Base-by-base conservation (phyloP, 2,888 invertebrate species). In the Oegoconia quadripuncta region DNA sequence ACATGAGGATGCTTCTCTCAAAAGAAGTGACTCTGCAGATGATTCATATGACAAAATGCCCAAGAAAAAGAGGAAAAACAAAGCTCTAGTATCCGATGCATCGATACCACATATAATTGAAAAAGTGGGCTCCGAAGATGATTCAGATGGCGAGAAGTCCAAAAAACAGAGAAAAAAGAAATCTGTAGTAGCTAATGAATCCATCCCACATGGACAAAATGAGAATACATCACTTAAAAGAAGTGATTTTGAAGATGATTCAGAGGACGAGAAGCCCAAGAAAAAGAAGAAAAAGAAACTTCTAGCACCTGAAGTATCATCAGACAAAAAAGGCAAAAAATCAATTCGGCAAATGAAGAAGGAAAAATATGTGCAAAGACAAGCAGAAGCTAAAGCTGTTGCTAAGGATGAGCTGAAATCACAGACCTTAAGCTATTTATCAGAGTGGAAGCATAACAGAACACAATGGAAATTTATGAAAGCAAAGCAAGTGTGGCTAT, bases 381-480 rank as follows among this genome's bases (percentile, higher is more conserved):
- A 90, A 47, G 88, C 88, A 28, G 86, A 88, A 33, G 90, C 88
- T 31, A 89, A 88, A 55, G 74, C 84, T 33, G 87, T 86, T 30
- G 69, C 77, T 8, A 89, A 88, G 54, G 78, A 89, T 37, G 88
- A 89, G 37, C 82, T 90, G 8, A 90, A 90, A 52, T 74, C 89
- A 29, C 90, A 91, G 42, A 91, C 91, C 42, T 75, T 91, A 12
- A 91, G 86, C 58, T 94, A 94, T 63, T 66, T 94, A 34, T 90
- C 90, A 1, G 89, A 91, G 59, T 95, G 95, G 95, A 92, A 93
- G 68, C 87, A 93, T 61, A 88, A 90, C 43, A 89, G 77, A 48
- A 75, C 74, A 29, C 90, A 92, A 54, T 95, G 95, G 95, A 95
- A 94, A 70, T 95, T 95, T 65, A 93, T 93, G 73, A 95, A 95